Evolutionary conservation across 2,888 invertebrate species (phyloP), one percentile per base, ranked within the genome.

Genomic region (Eudemis profundana): DNA sequence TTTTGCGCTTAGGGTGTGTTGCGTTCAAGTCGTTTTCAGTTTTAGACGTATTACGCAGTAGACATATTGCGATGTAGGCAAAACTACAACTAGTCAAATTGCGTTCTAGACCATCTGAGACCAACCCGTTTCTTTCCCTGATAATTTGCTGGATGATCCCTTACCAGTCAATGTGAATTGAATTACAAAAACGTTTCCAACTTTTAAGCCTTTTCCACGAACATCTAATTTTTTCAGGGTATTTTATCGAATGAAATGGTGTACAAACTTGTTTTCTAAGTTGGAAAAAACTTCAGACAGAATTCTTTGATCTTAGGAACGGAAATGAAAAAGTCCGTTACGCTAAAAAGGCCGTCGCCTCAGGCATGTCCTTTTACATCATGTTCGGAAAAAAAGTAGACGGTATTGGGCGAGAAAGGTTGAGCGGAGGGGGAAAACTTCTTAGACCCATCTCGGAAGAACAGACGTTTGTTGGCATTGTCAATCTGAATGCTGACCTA

Each of bases 241-340:
- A 10, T 15, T 17, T 44, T 19, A 40, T 36, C 36, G 38, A 46
- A 21, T 38, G 46, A 53, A 51, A 64, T 51, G 27, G 64, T 29
- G 51, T 38, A 44, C 15, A 29, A 60, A 65, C 19, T 59, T 64
- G 47, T 51, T 57, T 59, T 5, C 17, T 15, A 44, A 59, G 38
- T 53, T 21, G 15, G n/a, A 60, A 47, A 50, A 33, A 53, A 65
- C 19, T 53, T 40, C 15, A 27, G 12, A 47, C 15, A 50, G 17
- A 10, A 38, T 19, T 40, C 59, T 65, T 65, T 65, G 59, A 53
- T 60, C 46, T 65, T 42, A 27, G 19, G 12, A 29, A 53, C 29
- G 59, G 59, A 60, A 47, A 65, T 60, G 46, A 46, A 44, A 53
- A 60, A 65, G 53, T 60, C 15, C 19, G 27, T 38, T 47, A 36